phyloP scores from a whole-genome alignment of 64 coral and sea anemone species.

The Exaiptasia diaphana region DNA sequence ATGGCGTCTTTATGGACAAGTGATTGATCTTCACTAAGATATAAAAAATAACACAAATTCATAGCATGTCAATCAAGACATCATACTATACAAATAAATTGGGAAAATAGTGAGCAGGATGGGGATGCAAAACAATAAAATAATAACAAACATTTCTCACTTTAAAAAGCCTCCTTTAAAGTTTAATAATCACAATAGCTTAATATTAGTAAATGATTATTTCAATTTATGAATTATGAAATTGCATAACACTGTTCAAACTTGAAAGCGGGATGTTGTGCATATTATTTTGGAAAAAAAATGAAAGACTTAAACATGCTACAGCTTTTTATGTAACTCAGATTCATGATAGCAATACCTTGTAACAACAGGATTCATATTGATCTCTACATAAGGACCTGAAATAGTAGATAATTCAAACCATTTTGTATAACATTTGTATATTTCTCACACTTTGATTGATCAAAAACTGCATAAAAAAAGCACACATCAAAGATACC shows the following conservation, averaged over 20 bases:
- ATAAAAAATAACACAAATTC: constrained; percentile 16
- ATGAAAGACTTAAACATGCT: too few species aligned
- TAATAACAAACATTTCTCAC: too few species aligned
- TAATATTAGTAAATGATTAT: too few species aligned
- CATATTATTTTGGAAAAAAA: too few species aligned
- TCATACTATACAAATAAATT: background rate
- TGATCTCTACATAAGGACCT: constrained; percentile 91
- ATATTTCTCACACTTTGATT: too few species aligned
- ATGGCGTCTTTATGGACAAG: constrained; percentile 90
- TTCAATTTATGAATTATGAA: too few species aligned
- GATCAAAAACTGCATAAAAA: background rate
- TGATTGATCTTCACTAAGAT: constrained; percentile 65
- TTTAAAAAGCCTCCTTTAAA: too few species aligned
- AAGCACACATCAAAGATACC: background rate
- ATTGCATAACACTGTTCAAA: too few species aligned
- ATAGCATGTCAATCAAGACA: background rate
- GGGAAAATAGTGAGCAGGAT: background rate
- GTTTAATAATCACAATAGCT: too few species aligned
- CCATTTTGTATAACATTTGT: background rate
- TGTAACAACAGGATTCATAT: constrained; percentile 93
- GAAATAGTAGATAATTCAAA: background rate
- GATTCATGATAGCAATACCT: too few species aligned
- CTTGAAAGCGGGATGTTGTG: too few species aligned
- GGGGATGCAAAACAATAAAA: background rate
- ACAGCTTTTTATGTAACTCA: too few species aligned